phyloP scores from a whole-genome alignment of 1,140 invertebrate species.

The Drosophila ogumai region DNA sequence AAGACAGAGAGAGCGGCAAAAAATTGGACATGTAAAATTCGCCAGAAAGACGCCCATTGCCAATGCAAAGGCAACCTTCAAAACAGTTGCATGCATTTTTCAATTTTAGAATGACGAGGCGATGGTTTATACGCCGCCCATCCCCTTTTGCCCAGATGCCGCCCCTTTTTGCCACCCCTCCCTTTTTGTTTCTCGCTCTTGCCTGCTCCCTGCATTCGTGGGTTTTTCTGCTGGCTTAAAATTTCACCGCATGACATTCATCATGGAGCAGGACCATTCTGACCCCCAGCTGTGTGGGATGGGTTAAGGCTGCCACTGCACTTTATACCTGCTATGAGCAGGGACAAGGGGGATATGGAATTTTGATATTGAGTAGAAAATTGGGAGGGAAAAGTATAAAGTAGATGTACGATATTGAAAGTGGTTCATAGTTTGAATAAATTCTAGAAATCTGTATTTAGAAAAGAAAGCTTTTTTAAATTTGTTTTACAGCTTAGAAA shows the following conservation, averaged over 20 bases:
- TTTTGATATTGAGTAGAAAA: neutral
- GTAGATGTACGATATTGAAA: neutral
- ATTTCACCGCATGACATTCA: constrained; percentile 83
- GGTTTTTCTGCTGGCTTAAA: constrained; percentile 65
- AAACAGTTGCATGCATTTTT: constrained; percentile 82
- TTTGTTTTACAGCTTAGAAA: no score
- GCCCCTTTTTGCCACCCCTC: constrained; percentile 1
- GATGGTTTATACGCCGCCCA: constrained; percentile 48
- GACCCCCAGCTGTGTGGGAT: constrained; percentile 48
- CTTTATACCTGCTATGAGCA: constrained; percentile 2
- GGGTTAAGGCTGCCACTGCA: constrained; percentile 48
- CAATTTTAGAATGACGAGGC: constrained; percentile 67
- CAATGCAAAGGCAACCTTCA: constrained; percentile 71
- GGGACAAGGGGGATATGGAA: neutral
- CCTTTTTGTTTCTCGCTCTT: neutral
- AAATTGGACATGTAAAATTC: constrained; percentile 50
- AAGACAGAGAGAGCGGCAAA: constrained; percentile 34
- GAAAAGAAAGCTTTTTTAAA: no score
- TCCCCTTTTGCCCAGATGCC: neutral
- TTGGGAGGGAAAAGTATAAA: neutral
- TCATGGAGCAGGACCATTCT: constrained; percentile 49
- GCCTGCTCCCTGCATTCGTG: constrained; percentile 24
- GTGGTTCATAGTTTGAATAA: neutral
- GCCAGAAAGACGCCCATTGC: constrained; percentile 40
- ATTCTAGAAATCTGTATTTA: neutral